phyloP scores from a whole-genome alignment of 1,140 invertebrate species.

The Rhagoletis pomonella region DNA sequence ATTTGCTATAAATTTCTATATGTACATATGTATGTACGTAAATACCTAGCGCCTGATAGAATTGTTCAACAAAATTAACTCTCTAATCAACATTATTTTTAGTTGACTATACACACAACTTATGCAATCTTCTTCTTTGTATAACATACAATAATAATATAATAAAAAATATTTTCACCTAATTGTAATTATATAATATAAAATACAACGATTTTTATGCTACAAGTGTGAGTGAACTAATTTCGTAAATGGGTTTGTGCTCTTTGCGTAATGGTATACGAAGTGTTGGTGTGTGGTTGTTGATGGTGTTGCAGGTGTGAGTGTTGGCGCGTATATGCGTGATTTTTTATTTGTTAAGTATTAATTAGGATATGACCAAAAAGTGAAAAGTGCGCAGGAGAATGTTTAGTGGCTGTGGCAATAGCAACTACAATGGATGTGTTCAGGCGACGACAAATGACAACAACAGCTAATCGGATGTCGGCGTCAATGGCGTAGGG shows the following conservation, averaged over 20 bases:
- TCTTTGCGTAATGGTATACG: background rate
- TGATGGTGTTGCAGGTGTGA: background rate
- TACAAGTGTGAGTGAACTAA: conserved; percentile 36
- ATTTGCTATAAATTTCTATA: conserved; percentile 14
- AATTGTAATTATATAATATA: conserved; percentile 24
- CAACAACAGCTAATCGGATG: conserved; percentile 19
- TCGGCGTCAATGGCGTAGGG: background rate
- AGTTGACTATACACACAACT: conserved; percentile 10
- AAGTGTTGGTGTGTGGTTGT: background rate
- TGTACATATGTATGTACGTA: background rate
- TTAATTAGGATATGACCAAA: conserved; percentile 15
- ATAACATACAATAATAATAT: conserved; percentile 26
- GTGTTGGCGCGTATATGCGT: conserved; percentile 1
- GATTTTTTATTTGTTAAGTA: conserved; percentile 33
- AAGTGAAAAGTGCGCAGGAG: conserved; percentile 4
- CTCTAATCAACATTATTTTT: conserved; percentile 28
- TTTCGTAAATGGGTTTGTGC: conserved; percentile 40
- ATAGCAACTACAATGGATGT: background rate
- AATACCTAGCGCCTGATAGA: conserved; percentile 5
- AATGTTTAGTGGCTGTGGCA: background rate
- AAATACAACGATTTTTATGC: conserved; percentile 37
- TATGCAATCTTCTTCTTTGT: background rate
- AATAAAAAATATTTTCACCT: conserved; percentile 18
- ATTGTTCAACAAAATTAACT: conserved; percentile 44
- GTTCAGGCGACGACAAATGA: background rate